Percentiles rank a stretch among this genome's conserved stretches.
Conservation (phyloP, 2,113 vertebrate species). For the Daubentonia madagascariensis region DNA sequence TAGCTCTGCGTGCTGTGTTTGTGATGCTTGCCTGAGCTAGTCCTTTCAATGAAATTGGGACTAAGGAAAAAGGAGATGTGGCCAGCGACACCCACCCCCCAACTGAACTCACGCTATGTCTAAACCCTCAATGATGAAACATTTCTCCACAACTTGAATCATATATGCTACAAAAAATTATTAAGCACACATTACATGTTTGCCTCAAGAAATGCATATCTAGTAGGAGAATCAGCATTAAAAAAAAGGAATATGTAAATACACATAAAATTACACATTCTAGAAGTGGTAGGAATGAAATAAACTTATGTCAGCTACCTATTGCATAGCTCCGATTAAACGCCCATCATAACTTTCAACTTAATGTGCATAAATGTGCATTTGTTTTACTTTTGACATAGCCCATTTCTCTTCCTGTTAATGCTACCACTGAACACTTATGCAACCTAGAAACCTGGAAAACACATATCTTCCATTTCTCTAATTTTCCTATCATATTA, state of each 20-base stretch:
- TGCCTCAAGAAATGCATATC: neutral
- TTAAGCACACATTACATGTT: neutral
- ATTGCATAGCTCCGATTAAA: neutral
- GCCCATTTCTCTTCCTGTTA: neutral
- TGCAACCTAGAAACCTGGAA: neutral
- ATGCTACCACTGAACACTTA: neutral
- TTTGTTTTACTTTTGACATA: neutral
- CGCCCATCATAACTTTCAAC: neutral
- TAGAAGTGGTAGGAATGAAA: neutral
- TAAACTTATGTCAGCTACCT: neutral
- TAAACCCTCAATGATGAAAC: neutral
- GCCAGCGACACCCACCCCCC: rapidly evolving
- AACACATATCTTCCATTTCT: neutral
- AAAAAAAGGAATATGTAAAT: neutral
- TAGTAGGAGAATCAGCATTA: neutral
- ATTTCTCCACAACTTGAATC: neutral
- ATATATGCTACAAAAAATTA: neutral
- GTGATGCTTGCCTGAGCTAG: neutral
- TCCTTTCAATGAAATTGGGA: neutral
- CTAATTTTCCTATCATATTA: neutral
- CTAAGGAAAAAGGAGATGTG: neutral
- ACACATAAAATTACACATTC: neutral
- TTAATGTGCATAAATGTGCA: neutral
- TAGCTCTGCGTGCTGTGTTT: neutral
- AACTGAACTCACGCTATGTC: neutral